A percentile compares a stretch with the other conserved stretches of the same genome.
phyloP scores from a whole-genome alignment of 2,113 vertebrate species.

The Coracopsis vasa region DNA sequence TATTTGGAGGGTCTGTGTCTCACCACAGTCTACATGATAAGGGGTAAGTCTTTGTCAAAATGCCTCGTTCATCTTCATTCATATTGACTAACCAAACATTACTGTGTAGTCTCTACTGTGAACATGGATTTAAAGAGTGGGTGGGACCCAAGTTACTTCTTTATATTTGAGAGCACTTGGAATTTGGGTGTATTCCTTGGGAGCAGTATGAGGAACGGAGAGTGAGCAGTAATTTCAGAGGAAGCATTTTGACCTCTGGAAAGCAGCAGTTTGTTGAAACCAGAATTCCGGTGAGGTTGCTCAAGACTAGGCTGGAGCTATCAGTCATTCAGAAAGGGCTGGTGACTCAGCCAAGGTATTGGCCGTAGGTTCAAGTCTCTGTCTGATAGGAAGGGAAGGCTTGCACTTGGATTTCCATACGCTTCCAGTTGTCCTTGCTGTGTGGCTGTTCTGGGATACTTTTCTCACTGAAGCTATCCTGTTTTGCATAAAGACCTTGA shows the following conservation, averaged over 20 bases:
- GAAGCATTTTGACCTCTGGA: background rate
- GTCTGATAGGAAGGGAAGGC: conserved; percentile 1
- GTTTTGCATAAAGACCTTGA: conserved; percentile 1
- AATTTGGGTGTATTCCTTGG: background rate
- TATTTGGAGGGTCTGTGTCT: background rate
- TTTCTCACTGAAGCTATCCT: background rate
- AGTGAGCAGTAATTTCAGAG: background rate
- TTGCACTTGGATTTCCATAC: background rate
- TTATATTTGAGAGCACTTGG: background rate
- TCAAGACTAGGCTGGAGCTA: conserved; percentile 8
- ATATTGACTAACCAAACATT: background rate
- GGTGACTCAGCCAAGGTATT: conserved; percentile 25
- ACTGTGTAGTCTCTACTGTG: background rate
- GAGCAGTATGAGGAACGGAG: background rate
- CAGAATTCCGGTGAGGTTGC: background rate
- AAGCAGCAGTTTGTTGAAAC: background rate
- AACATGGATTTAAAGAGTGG: background rate
- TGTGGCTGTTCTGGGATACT: background rate
- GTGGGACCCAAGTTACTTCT: background rate
- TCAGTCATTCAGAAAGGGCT: background rate
- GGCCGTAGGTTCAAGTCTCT: background rate
- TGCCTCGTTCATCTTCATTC: background rate
- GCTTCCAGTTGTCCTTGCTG: background rate
- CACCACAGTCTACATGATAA: accelerated
- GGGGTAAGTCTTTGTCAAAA: background rate